Base-by-base conservation (phyloP, 2,113 vertebrate species). In the Heterocephalus glaber region DNA sequence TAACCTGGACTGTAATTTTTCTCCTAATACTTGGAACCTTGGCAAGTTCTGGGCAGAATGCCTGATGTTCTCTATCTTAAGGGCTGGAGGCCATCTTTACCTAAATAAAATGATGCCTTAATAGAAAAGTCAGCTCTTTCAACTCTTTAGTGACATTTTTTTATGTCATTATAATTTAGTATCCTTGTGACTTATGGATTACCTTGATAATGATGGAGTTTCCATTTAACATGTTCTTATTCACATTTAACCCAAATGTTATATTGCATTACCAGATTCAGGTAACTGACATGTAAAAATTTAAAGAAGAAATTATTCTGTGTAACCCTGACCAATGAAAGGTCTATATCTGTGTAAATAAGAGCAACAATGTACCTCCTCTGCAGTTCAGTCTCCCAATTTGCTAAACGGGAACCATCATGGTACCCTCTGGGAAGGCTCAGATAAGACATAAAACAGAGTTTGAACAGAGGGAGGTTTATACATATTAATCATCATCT, bases 101-200 rank as follows among this genome's bases (percentile, higher is more conserved):
- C 68, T 90, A 92, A 93, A 96, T 95, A 95, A 94, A 96, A 94
- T 84, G 56, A 19, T 81, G 74, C 70, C 84, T 81, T 85, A 90
- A 92, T 41, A 49, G 74, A 74, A 72, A 90, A 94, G 61, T 89
- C 90, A 83, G 65, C 26, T 89, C 84, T 79, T 89, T 94, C 66
- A 96, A 96, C 80, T 95, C 92, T 86, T 93, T 24, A 4, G 49
- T 79, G 83, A 92, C 89, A 49, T 95, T 86, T 89, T 76, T 60
- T 86, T 79, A 56, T 74, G 49, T 56, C 30, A 8, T 72, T 86
- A 63, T 11, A 44, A 76, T 49, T 19, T 47, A 49, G 70, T 17
- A 20, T 24, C 72, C 44, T 52, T 58, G 33, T 66, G 61, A 90
- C 30, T 44, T 11, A 28, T 10, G 22, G 77, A 41, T 9, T 22